Conservation (phyloP, 2,797 vertebrate species). For the Semaprochilodus insignis region DNA sequence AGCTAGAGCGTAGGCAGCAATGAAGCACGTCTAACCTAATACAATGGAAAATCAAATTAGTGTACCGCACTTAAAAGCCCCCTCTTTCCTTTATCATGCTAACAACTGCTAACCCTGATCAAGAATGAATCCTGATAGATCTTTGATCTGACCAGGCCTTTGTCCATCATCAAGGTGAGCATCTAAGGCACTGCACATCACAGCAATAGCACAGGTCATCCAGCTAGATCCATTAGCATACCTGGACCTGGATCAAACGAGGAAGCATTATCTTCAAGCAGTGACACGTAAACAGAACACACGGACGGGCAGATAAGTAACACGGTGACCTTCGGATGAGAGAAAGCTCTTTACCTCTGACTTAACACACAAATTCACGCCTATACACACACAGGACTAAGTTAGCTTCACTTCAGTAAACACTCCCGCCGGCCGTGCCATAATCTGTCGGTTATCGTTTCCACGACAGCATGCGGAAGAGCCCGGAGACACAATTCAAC, state of each 20-base stretch:
- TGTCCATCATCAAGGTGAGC: background rate
- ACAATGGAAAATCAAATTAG: background rate
- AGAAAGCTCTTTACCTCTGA: slow-evolving; percentile 76
- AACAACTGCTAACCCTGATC: background rate
- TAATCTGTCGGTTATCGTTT: slow-evolving; percentile 73
- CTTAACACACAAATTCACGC: slow-evolving; percentile 70
- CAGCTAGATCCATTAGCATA: background rate
- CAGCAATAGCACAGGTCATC: background rate
- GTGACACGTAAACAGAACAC: slow-evolving; percentile 46
- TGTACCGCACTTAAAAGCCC: background rate
- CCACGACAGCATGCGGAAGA: slow-evolving; percentile 55
- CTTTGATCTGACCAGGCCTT: background rate
- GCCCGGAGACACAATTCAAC: slow-evolving; percentile 38
- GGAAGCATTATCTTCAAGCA: slow-evolving; percentile 39
- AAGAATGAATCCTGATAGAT: background rate
- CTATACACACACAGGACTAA: slow-evolving; percentile 58
- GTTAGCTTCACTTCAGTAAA: slow-evolving; percentile 73
- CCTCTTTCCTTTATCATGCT: background rate
- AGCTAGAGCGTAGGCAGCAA: background rate
- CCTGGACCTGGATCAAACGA: background rate
- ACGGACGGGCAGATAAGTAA: slow-evolving; percentile 63
- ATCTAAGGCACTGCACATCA: background rate
- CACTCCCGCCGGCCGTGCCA: slow-evolving; percentile 68
- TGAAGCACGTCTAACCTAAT: background rate
- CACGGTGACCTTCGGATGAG: slow-evolving; percentile 73